Conservation (phyloP, 2,888 invertebrate genomes). For the Lampropteryx suffumata region DNA sequence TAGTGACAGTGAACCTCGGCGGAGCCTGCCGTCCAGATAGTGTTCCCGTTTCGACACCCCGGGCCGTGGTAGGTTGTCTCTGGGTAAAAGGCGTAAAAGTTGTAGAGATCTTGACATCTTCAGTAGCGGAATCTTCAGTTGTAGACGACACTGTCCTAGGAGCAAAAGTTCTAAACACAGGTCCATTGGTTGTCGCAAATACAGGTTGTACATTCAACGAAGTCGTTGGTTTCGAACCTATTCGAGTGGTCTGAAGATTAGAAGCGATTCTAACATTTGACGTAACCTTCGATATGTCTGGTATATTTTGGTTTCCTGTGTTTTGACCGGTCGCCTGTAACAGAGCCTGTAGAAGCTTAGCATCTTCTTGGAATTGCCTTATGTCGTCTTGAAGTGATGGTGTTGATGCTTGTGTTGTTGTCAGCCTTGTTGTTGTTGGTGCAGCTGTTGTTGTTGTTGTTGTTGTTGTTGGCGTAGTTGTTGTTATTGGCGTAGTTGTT, state of each 20-base stretch:
- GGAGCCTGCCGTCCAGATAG: conserved; percentile 50
- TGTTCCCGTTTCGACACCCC: conserved; percentile 42
- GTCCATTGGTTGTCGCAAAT: conserved; percentile 55
- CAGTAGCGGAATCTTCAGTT: conserved; percentile 51
- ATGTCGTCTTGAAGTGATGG: conserved; percentile 59
- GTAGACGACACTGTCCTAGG: conserved; percentile 56
- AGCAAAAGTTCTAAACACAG: conserved; percentile 51
- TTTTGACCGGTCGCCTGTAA: conserved; percentile 70
- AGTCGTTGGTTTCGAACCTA: conserved; percentile 66
- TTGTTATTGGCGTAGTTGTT: conserved; percentile 36
- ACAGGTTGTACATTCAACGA: conserved; percentile 63
- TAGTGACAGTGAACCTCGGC: conserved; percentile 55
- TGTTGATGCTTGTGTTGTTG: conserved; percentile 52
- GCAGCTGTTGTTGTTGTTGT: conserved; percentile 39
- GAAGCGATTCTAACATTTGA: conserved; percentile 73
- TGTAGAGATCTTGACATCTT: conserved; percentile 67
- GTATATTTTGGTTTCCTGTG: conserved; percentile 49
- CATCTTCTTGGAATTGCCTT: conserved; percentile 70
- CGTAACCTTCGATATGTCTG: conserved; percentile 67
- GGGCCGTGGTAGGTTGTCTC: conserved; percentile 50
- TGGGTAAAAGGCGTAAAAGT: conserved; percentile 62
- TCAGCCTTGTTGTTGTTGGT: conserved; percentile 37
- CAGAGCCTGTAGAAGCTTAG: conserved; percentile 69
- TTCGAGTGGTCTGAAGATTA: conserved; percentile 64
- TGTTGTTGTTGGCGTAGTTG: conserved; percentile 35